A percentile compares a stretch with the other conserved stretches of the same genome.
phyloP scores from a whole-genome alignment of 1,140 invertebrate species.

The Melanaphis sacchari region DNA sequence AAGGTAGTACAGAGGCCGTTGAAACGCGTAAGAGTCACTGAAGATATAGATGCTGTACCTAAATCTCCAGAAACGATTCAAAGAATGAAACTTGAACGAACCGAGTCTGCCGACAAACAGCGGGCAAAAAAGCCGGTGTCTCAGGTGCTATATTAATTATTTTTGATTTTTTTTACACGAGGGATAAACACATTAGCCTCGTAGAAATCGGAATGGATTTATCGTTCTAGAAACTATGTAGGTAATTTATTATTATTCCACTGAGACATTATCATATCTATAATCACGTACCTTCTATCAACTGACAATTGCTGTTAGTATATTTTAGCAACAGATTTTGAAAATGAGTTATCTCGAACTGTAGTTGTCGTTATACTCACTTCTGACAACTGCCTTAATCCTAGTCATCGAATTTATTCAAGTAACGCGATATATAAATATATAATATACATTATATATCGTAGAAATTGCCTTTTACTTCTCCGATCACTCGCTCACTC shows the following conservation, averaged over 20 bases:
- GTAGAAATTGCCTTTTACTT: background rate
- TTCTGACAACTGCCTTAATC: background rate
- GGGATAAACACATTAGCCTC: background rate
- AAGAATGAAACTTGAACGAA: conserved; percentile 14
- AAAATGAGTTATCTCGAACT: background rate
- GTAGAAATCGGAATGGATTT: background rate
- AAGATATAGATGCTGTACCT: background rate
- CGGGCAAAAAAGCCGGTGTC: conserved; percentile 20
- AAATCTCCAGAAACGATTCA: conserved; percentile 19
- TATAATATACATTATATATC: too few relatives aligned
- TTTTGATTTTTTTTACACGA: background rate
- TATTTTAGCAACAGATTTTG: background rate
- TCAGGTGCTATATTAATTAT: background rate
- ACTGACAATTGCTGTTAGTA: background rate
- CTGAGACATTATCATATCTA: background rate
- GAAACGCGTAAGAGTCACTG: background rate
- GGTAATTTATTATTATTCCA: background rate
- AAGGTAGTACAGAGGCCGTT: background rate
- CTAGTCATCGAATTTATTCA: background rate
- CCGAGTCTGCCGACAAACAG: background rate
- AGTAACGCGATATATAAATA: too few relatives aligned
- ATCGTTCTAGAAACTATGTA: background rate
- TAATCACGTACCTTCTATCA: background rate
- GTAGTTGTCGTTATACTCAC: background rate
- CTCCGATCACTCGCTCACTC: background rate